Evolutionary conservation across 2,113 vertebrate species (phyloP).

Genomic region (Camelus bactrianus): DNA sequence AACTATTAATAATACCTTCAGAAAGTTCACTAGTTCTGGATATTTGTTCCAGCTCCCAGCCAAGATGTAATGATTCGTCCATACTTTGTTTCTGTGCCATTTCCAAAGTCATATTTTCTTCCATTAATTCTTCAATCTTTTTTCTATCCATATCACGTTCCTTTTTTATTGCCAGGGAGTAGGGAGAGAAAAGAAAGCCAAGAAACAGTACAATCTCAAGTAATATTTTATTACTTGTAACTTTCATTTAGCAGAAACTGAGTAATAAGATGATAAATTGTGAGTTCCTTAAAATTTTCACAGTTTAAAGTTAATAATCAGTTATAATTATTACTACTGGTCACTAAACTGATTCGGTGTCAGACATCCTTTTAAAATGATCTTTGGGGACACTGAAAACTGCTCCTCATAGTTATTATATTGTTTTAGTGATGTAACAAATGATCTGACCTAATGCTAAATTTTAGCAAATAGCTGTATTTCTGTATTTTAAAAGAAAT

Average conservation of each 20-base stretch:
- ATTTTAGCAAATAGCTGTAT: conserved; percentile 40
- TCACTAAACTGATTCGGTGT: not conserved
- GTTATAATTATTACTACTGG: not conserved
- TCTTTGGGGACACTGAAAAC: conserved; percentile 32
- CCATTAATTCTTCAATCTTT: conserved; percentile 98
- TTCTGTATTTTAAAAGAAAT: conserved; percentile 30
- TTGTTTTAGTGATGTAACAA: not conserved
- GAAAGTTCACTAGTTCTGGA: conserved; percentile 95
- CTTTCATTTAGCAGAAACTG: conserved; percentile 36
- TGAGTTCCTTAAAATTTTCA: conserved; percentile 49
- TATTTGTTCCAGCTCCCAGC: conserved; percentile 99
- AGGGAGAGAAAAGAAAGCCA: conserved; percentile 56
- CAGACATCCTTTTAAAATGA: conserved; percentile 19
- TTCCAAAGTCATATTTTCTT: conserved; percentile 98
- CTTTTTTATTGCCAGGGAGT: conserved; percentile 84
- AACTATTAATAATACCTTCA: conserved; percentile 89
- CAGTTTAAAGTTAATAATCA: conserved; percentile 4
- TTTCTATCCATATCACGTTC: conserved; percentile 97
- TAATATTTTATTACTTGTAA: conserved; percentile 19
- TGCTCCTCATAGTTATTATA: conserved; percentile 18
- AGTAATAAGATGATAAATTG: conserved; percentile 28
- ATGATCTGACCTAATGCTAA: not conserved
- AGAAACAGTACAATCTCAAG: conserved; percentile 51
- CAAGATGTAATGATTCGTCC: conserved; percentile 98
- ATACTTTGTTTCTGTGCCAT: conserved; percentile 99